phyloP scores from a whole-genome alignment of 2,113 vertebrate genomes.

The Bubo bubo region DNA sequence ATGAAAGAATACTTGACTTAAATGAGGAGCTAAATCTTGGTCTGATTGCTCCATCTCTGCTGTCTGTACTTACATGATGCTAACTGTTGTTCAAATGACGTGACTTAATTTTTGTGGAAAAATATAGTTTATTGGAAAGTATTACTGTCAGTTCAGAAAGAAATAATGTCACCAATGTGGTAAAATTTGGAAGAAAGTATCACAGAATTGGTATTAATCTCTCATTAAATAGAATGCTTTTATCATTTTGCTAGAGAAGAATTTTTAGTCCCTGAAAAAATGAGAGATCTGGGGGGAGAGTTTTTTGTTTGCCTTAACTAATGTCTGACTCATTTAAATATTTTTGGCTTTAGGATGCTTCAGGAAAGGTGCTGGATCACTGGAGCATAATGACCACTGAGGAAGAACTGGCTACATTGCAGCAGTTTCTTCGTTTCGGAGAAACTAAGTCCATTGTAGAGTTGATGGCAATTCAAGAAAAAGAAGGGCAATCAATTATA shows the following conservation, averaged over 20 bases:
- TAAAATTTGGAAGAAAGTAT: not conserved
- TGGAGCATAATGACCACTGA: conserved; percentile 98
- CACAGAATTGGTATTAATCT: not conserved
- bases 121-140: conserved; percentile 9
- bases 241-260: not conserved
- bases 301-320: not conserved
- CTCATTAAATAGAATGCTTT: not conserved
- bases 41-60: conserved; percentile 58
- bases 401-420: conserved; percentile 93
- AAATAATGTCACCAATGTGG: not conserved
- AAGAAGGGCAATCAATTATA: conserved; percentile 87
- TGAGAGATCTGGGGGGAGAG: not conserved
- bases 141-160: not conserved
- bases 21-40: conserved; percentile 76
- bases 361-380: conserved; percentile 94
- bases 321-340: not conserved
- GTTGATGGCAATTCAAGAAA: conserved; percentile 95
- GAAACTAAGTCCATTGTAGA: conserved; percentile 98
- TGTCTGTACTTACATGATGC: not conserved
- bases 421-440: conserved; percentile 97
- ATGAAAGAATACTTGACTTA: conserved; percentile 79
- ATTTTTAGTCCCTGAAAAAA: not conserved
- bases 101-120: conserved; percentile 57
- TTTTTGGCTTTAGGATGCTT: conserved; percentile 84
- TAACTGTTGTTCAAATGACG: conserved; percentile 30